Percentiles rank a stretch among this genome's conserved stretches.
These are phyloP conservation scores for Teinopalpus imperialis DNA, from an alignment of 2,888 invertebrate species.

Conservation along the genomic window DNA sequence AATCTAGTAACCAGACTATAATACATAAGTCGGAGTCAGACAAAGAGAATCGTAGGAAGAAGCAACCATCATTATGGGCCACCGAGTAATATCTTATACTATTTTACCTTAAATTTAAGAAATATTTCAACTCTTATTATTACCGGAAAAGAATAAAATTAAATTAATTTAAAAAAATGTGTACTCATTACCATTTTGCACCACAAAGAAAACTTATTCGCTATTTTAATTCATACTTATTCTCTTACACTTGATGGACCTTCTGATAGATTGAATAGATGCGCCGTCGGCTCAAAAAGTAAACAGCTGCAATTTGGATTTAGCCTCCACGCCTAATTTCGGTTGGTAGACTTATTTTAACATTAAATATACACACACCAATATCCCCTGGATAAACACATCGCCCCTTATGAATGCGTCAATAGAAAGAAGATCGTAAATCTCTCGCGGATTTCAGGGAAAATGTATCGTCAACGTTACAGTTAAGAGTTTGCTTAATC, in stretches of 20 bases:
- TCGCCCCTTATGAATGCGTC: slow-evolving; percentile 69
- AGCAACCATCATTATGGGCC: too few species aligned
- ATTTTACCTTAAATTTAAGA: too few species aligned
- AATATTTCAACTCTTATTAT: too few species aligned
- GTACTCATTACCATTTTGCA: too few species aligned
- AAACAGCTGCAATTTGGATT: slow-evolving; percentile 77
- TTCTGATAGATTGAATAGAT: slow-evolving; percentile 35
- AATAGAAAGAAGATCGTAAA: slow-evolving; percentile 55
- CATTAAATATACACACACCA: slow-evolving; percentile 76
- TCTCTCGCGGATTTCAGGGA: slow-evolving; percentile 32
- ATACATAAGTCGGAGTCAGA: too few species aligned
- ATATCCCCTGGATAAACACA: slow-evolving; percentile 78
- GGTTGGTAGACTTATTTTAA: slow-evolving; percentile 78
- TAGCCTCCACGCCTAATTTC: slow-evolving; percentile 78
- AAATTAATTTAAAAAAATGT: too few species aligned
- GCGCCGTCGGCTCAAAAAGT: slow-evolving; percentile 40
- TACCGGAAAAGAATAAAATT: too few species aligned
- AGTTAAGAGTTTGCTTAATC: slow-evolving; percentile 33
- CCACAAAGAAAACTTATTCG: too few species aligned
- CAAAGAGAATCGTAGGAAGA: too few species aligned
- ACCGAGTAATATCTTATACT: too few species aligned
- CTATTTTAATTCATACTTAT: slow-evolving; percentile 10
- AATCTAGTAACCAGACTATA: too few species aligned
- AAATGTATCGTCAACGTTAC: slow-evolving; percentile 43
- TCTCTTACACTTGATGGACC: slow-evolving; percentile 20